phyloP scores from a whole-genome alignment of 2,797 vertebrate species.

The Pogonophryne albipinna region DNA sequence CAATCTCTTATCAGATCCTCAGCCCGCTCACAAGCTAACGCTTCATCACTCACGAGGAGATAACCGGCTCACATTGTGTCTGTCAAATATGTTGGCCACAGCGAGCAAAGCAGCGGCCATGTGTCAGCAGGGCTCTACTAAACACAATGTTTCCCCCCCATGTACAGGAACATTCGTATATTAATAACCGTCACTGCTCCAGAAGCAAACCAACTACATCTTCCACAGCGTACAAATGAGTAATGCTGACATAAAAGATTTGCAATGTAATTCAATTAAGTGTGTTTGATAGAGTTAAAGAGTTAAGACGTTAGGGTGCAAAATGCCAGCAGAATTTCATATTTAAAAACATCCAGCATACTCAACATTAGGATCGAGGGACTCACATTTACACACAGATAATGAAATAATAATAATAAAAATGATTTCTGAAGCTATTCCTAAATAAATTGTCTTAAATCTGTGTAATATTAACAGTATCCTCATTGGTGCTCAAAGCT shows the following conservation, averaged over 20 bases:
- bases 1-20: conserved; percentile 74
- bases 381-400: background rate
- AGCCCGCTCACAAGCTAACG: conserved; percentile 51
- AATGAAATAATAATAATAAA: background rate
- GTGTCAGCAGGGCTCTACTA: conserved; percentile 44
- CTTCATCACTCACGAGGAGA: conserved; percentile 72
- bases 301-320: background rate
- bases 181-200: conserved; percentile 14
- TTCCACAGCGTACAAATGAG: too few relatives aligned
- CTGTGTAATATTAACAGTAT: background rate
- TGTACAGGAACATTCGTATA: conserved; percentile 1
- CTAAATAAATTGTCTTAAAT: background rate
- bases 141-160: conserved; percentile 30
- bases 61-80: conserved; percentile 63
- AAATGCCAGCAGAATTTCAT: background rate
- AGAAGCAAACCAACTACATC: background rate
- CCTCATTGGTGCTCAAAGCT: background rate
- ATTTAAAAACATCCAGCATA: background rate
- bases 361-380: background rate
- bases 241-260: background rate
- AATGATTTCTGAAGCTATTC: background rate
- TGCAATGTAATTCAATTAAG: background rate
- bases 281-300: background rate
- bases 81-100: conserved; percentile 62
- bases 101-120: conserved; percentile 27